Evolutionary conservation across 2,888 invertebrate genomes (phyloP).

Genomic region (Lordiphosa andalusiaca): DNA sequence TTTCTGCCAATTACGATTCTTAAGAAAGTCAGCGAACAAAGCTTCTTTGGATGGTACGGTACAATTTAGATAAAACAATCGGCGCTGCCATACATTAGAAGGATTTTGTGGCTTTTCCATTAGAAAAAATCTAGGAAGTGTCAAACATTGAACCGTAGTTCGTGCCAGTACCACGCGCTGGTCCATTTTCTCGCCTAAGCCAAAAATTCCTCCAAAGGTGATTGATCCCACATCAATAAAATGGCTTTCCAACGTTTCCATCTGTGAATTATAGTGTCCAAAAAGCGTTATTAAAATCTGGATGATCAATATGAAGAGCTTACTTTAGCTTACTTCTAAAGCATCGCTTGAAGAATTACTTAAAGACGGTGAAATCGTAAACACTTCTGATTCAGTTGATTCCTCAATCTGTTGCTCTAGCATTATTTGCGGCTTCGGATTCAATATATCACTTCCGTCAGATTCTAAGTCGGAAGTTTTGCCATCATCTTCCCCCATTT

Average conservation of each 20-base stretch:
- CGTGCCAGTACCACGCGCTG: constrained; percentile 86
- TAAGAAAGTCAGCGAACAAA: constrained; percentile 72
- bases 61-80: constrained; percentile 71
- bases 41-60: constrained; percentile 76
- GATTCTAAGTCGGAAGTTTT: neutral
- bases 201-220: constrained; percentile 81
- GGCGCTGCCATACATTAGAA: constrained; percentile 78
- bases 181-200: constrained; percentile 86
- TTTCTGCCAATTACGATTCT: constrained; percentile 74
- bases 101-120: constrained; percentile 81
- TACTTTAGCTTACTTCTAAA: neutral
- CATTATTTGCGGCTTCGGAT: too few species aligned
- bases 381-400: constrained; percentile 19
- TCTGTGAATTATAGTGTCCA: constrained; percentile 11
- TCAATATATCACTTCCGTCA: too few species aligned
- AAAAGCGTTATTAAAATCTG: neutral
- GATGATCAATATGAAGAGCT: neutral
- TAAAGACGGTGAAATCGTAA: neutral
- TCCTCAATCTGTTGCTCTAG: neutral
- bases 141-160: constrained; percentile 84
- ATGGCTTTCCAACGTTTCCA: constrained; percentile 55
- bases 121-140: constrained; percentile 87
- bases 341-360: neutral
- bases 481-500: neutral
- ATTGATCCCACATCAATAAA: constrained; percentile 79